Conservation (phyloP, 2,797 vertebrate species). For the Melanotaenia boesemani region DNA sequence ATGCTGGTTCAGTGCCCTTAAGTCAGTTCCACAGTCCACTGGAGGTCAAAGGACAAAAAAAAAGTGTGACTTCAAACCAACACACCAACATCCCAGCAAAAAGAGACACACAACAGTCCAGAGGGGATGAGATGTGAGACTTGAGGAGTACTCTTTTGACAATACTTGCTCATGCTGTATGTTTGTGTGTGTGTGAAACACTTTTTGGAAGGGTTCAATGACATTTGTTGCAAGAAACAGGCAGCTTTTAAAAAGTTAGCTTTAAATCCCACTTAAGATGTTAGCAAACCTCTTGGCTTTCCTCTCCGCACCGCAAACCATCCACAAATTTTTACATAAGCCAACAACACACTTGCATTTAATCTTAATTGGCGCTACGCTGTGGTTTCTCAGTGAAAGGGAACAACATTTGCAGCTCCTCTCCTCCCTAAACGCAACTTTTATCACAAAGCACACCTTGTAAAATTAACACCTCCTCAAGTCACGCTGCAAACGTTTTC, state of each 20-base stretch:
- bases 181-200: not conserved
- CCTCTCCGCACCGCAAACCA: slow-evolving; percentile 47
- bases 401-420: slow-evolving; percentile 58
- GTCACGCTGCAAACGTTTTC: slow-evolving; percentile 58
- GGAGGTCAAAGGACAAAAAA: slow-evolving; percentile 38
- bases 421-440: slow-evolving; percentile 56
- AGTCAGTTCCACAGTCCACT: slow-evolving; percentile 23
- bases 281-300: slow-evolving; percentile 46
- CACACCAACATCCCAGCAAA: slow-evolving; percentile 8
- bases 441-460: slow-evolving; percentile 72
- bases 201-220: not conserved
- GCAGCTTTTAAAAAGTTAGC: slow-evolving; percentile 25
- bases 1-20: slow-evolving; percentile 47
- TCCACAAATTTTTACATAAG: slow-evolving; percentile 45
- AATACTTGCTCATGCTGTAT: not conserved
- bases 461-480: slow-evolving; percentile 77
- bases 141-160: not conserved
- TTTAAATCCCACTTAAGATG: slow-evolving; percentile 45
- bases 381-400: slow-evolving; percentile 55
- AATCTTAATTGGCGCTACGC: slow-evolving; percentile 25
- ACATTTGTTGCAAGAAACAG: not conserved
- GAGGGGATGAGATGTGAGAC: not conserved
- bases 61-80: slow-evolving; percentile 28
- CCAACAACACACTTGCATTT: slow-evolving; percentile 29
- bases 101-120: not conserved